Evolutionary conservation across 2,888 invertebrate species (phyloP).

Genomic region (Galeruca laticollis): DNA sequence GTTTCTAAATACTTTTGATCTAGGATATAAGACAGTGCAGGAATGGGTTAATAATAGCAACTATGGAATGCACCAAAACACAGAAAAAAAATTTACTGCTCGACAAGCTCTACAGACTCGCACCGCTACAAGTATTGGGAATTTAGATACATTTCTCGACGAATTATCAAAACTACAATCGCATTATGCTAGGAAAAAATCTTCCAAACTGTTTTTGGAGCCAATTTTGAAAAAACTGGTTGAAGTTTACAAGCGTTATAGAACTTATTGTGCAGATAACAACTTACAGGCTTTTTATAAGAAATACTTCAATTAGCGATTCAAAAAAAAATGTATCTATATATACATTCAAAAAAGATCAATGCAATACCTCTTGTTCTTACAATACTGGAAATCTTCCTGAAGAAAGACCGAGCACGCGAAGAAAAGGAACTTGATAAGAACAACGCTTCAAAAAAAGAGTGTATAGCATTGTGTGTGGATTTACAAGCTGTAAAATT

Average conservation of each 20-base stretch:
- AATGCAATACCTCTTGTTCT: too few relatives aligned
- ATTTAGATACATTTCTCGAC: slow-evolving; percentile 30
- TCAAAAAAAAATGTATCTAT: too few relatives aligned
- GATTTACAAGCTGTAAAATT: too few relatives aligned
- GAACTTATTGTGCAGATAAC: slow-evolving; percentile 16
- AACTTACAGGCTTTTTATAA: background rate
- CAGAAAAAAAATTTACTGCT: slow-evolving; percentile 12
- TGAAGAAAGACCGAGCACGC: too few relatives aligned
- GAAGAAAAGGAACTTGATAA: too few relatives aligned
- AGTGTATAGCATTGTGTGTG: too few relatives aligned
- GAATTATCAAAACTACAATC: slow-evolving; percentile 34
- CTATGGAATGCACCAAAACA: slow-evolving; percentile 22
- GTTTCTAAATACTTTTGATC: slow-evolving; percentile 11
- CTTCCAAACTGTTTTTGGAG: slow-evolving; percentile 35
- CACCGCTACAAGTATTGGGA: slow-evolving; percentile 12
- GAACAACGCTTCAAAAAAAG: too few relatives aligned
- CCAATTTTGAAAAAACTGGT: slow-evolving; percentile 19
- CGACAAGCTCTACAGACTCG: slow-evolving; percentile 1
- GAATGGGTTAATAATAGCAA: slow-evolving; percentile 29
- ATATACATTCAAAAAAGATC: too few relatives aligned
- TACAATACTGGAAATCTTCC: too few relatives aligned
- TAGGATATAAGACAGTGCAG: slow-evolving; percentile 32
- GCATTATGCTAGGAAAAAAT: slow-evolving; percentile 20
- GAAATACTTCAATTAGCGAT: too few relatives aligned
- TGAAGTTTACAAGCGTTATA: slow-evolving; percentile 24